Conservation (phyloP, 2,797 vertebrate species). For the Pipistrellus kuhlii region DNA sequence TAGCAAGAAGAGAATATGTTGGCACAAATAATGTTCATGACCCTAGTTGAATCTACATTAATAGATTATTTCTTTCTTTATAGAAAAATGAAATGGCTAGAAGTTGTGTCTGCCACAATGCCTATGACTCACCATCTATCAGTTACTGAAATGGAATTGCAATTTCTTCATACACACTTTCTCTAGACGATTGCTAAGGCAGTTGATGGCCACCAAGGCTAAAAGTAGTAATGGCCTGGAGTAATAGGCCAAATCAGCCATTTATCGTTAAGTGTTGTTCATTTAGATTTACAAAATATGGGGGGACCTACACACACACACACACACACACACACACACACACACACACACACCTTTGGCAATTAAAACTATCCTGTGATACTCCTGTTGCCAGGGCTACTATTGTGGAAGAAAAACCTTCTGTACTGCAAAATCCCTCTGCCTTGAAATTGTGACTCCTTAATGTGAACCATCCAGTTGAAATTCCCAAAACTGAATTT, state of each 20-base stretch:
- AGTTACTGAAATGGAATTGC: slow-evolving; percentile 25
- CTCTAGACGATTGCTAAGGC: not conserved
- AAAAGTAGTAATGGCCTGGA: not conserved
- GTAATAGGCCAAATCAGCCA: not conserved
- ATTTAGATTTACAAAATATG: slow-evolving; percentile 36
- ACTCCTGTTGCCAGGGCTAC: not conserved
- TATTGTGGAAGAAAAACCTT: slow-evolving; percentile 30
- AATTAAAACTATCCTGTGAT: slow-evolving; percentile 16
- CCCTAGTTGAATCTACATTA: slow-evolving; percentile 30
- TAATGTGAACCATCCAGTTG: slow-evolving; percentile 41
- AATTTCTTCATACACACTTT: slow-evolving; percentile 26
- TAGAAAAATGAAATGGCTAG: slow-evolving; percentile 48
- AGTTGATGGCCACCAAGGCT: not conserved
- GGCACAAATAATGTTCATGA: not conserved
- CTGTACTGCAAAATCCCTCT: slow-evolving; percentile 35
- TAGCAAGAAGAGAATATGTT: slow-evolving; percentile 50
- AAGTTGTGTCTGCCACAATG: not conserved
- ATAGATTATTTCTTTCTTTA: slow-evolving; percentile 41
- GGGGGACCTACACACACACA: not conserved
- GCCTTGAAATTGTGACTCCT: slow-evolving; percentile 30
- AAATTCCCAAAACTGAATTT: slow-evolving; percentile 28
- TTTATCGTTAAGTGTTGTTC: slow-evolving; percentile 18
- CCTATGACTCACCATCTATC: not conserved
- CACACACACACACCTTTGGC: not conserved
- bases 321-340: not conserved